Conservation (phyloP, 2,888 invertebrate genomes). For the Dorcus parallelipipedus region DNA sequence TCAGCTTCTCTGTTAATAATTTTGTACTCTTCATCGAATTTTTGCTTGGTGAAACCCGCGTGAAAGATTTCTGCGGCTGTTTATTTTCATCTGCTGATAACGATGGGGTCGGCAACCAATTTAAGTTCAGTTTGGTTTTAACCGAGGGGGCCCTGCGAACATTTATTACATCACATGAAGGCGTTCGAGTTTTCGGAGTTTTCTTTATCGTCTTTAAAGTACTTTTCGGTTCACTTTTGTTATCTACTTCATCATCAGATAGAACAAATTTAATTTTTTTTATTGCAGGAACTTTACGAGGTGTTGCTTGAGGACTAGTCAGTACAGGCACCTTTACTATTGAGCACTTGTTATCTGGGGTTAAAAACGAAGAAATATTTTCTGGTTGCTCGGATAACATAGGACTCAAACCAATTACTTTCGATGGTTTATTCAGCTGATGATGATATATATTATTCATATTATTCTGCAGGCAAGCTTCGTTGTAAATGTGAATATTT, state of each 20-base stretch:
- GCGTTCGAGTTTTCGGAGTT: slow-evolving; percentile 6
- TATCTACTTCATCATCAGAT: not conserved
- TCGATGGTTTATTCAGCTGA: not conserved
- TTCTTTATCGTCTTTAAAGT: not conserved
- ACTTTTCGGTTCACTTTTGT: too few species aligned
- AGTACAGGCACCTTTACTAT: slow-evolving; percentile 1
- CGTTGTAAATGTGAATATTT: slow-evolving; percentile 10
- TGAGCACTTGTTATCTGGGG: slow-evolving; percentile 7
- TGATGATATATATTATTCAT: not conserved
- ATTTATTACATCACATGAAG: not conserved
- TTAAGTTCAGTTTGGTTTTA: too few species aligned
- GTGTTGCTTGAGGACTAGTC: not conserved
- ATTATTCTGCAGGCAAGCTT: slow-evolving; percentile 8
- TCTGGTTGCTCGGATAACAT: not conserved
- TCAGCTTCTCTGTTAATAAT: slow-evolving; percentile 7
- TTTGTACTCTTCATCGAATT: not conserved
- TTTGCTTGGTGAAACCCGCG: not conserved
- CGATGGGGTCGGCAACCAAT: too few species aligned
- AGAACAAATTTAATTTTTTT: slow-evolving; percentile 6
- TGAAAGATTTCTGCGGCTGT: too few species aligned
- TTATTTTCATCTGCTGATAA: too few species aligned
- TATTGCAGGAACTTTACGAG: not conserved
- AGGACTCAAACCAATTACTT: not conserved
- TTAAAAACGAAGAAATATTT: not conserved
- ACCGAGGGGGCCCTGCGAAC: too few species aligned